Evolutionary conservation across 1,140 invertebrate genomes (phyloP), one percentile per base, ranked within the genome.

Genomic region (Branchinecta lindahli): DNA sequence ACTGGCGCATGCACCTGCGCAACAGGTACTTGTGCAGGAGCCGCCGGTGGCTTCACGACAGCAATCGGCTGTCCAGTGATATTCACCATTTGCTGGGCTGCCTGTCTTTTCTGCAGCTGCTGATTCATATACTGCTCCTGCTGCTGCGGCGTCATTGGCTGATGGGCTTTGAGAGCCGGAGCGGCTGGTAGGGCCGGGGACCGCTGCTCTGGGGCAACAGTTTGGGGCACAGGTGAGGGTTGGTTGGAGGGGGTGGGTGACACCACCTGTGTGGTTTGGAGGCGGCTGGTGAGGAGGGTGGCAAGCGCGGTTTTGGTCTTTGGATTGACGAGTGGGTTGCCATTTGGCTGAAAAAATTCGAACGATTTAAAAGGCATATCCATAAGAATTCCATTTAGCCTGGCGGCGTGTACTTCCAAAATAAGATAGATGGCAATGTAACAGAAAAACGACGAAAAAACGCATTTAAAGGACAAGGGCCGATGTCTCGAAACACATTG

Each of bases 221-320:
- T 71, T 45, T 72, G 8, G 47, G 9, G 8, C 45, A 66, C 12
- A 46, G 18, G 18, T 44, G 44, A 45, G 71, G 20, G 21, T 7
- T 66, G 69, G 52, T 61, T 66, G 12, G 66, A 70, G 70, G 66
- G 33, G 20, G 70, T 69, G 21, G 68, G 66, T 18, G 72, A 68
- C 15, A 67, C 46, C 47, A 83, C 83, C 68, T 84, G 83, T 74
- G 52, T 61, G 18, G 52, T 61, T 77, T 91, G 88, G 46, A 96
- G 81, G 66, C 93, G 84, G 76, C 87, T 95, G 74, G 88, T 96
- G 67, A 97, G 81, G 87, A 96, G 91, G 79, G 95, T 94, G 8
- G 94, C 93, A 21, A 98, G 80, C 0, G 94, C 94, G 1, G 93
- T 96, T 82, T 96, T 97, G 8, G 94, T 95, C 79, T 94, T 94